A percentile compares a stretch with the other conserved stretches of the same genome.
Evolutionary conservation across 2,113 vertebrate genomes (phyloP).

Genomic region (Lasiurus borealis): DNA sequence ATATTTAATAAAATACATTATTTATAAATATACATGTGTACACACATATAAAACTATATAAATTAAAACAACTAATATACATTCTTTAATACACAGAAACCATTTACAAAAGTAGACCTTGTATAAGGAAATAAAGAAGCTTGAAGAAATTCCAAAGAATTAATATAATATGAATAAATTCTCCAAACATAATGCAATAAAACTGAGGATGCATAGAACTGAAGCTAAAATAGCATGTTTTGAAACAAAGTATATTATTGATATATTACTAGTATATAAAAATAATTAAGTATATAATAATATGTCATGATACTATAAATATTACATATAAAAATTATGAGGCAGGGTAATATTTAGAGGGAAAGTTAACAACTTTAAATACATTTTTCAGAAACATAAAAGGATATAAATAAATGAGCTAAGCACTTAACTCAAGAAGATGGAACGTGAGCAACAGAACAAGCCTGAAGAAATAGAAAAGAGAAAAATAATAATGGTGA

Average conservation of each 20-base stretch:
- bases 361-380: background rate
- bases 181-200: background rate
- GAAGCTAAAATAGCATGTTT: background rate
- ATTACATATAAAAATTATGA: background rate
- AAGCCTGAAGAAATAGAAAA: background rate
- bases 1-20: conserved; percentile 11
- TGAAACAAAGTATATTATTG: background rate
- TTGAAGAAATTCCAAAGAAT: background rate
- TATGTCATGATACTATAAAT: background rate
- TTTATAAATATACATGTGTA: background rate
- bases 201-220: background rate
- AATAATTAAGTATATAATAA: background rate
- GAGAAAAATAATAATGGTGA: background rate
- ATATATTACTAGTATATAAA: background rate
- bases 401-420: background rate
- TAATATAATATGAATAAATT: background rate
- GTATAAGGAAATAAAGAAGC: background rate
- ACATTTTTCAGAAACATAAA: background rate
- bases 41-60: background rate
- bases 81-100: background rate
- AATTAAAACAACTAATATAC: background rate
- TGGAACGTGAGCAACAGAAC: background rate
- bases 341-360: background rate
- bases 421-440: background rate
- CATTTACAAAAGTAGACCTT: background rate